Base-by-base conservation (phyloP, 1,140 invertebrate genomes). In the Ips typographus region DNA sequence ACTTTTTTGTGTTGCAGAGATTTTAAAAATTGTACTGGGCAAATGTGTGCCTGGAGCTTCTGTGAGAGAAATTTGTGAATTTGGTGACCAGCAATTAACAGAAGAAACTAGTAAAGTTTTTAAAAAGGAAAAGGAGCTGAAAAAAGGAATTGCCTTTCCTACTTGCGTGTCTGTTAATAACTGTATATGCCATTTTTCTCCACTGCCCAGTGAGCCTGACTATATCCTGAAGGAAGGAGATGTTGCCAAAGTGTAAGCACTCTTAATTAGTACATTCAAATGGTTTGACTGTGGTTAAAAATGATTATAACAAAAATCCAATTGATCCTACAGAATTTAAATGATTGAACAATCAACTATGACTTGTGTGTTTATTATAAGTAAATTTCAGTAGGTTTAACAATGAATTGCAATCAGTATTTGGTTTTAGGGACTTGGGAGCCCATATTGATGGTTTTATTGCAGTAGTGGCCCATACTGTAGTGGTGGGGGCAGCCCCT, bases 401-500 rank as follows among this genome's bases (percentile, higher is more conserved):
- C 2, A 22, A 63, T 64, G 22, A 41, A 40, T 55, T 55, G 8
- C 52, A 36, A 55, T 3, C 1, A 55, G 37, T 37, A n/a, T 55
- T 65, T 74, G 73, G 65, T 77, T 86, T 88, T 76, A 97, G 95
- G 81, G 97, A 99, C 84, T 83, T 99, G 76, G 98, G 98, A 74
- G 95, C 94, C 70, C 98, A 99, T 82, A 90, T 99, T 77, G 98
- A 99, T 89, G 98, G 98, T 40, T 99, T 97, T 79, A 97, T 98
- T 80, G 97, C 97, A 63, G 95, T 99, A 60, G 95, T 95, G 40
- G 98, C 96, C 47, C 97, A 99, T 81, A 98, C 96, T 7, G 83
- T 99, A 71, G 89, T 97, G 68, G 88, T 99, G 74, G 95, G 94
- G 65, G 90, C 91, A 60, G 87, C 87, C 40, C 76, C 83, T 53